phyloP scores from a whole-genome alignment of 2,797 vertebrate species.

The Alauda arvensis region DNA sequence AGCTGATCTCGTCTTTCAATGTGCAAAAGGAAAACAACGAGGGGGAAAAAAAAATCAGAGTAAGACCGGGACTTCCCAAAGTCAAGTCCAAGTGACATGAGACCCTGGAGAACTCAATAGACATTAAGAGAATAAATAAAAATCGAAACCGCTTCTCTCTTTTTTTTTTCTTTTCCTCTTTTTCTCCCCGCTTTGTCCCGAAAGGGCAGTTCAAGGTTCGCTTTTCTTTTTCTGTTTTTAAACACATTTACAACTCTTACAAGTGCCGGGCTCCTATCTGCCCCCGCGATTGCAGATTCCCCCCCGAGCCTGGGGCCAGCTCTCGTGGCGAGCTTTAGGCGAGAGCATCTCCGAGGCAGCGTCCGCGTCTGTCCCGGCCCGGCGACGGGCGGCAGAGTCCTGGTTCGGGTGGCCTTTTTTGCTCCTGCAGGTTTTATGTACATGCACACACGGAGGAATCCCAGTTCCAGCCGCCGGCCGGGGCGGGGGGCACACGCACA shows the following conservation, averaged over 20 bases:
- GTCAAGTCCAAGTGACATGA: constrained; percentile 72
- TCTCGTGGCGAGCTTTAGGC: constrained; percentile 53
- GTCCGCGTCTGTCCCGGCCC: constrained; percentile 41
- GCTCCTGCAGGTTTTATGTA: constrained; percentile 76
- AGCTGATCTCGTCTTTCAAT: constrained; percentile 70
- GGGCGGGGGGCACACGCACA: background rate
- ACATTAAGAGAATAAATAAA: constrained; percentile 92
- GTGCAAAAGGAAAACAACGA: constrained; percentile 79
- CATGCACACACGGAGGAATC: constrained; percentile 82
- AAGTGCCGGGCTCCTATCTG: constrained; percentile 81
- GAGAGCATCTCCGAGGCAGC: constrained; percentile 54
- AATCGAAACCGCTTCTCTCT: constrained; percentile 41
- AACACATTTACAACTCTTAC: constrained; percentile 91
- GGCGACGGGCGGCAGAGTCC: constrained; percentile 38
- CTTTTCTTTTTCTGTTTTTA: background rate
- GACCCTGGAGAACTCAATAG: constrained; percentile 81
- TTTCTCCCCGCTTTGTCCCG: constrained; percentile 68
- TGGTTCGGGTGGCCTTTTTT: constrained; percentile 53
- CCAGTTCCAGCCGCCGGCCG: constrained; percentile 74
- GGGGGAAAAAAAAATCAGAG: constrained; percentile 26
- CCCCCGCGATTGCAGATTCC: constrained; percentile 67
- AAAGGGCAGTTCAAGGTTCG: constrained; percentile 80
- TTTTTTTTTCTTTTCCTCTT: background rate
- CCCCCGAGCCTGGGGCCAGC: constrained; percentile 28
- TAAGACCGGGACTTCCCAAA: constrained; percentile 71